Base-by-base conservation (phyloP, 2,113 vertebrate species). In the Phyllostomus discolor region DNA sequence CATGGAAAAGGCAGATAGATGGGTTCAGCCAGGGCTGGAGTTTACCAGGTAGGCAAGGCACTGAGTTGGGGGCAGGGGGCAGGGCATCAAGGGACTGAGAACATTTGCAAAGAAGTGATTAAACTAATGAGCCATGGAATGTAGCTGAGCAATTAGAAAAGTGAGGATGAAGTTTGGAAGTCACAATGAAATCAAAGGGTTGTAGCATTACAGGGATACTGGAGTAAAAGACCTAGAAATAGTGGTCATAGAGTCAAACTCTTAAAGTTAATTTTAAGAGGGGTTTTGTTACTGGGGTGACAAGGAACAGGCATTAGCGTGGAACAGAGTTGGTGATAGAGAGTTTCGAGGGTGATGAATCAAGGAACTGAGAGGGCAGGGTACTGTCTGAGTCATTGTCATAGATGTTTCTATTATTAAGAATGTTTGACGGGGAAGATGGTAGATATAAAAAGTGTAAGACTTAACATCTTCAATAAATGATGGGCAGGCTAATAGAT, bases 181-280 rank as follows among this genome's bases (percentile, higher is more conserved):
- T 59, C 16, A 8, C 10, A 48, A 3, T 50, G n/a, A 93, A 93
- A 79, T 88, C 46, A 69, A 85, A 96, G 57, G 2, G 54, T 43
- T 5, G 1, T 33, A 35, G 41, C 22, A 41, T 2, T 12, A 19
- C n/a, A 12, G 50, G 15, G n/a, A 57, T n/a, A 57, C 2, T n/a
- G 28, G 24, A 86, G 41, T 46, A 52, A 54, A 78, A 89, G 17
- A 75, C 46, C n/a, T 48, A 15, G 9, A 73, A n/a, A n/a, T 43
- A 46, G 38, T 35, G 14, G 22, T 35, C 3, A 52, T 5, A 54
- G 20, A 10, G 35, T 9, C 5, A 48, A 78, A 70, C 9, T 38
- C 78, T 88, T 62, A 16, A 87, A 89, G 12, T 52, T 19, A 9
- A 6, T 52, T 43, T 70, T 41, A 20, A 69, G 64, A 12, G 12